Evolutionary conservation across 2,113 vertebrate species (phyloP).

Genomic region (Burhinus oedicnemus): DNA sequence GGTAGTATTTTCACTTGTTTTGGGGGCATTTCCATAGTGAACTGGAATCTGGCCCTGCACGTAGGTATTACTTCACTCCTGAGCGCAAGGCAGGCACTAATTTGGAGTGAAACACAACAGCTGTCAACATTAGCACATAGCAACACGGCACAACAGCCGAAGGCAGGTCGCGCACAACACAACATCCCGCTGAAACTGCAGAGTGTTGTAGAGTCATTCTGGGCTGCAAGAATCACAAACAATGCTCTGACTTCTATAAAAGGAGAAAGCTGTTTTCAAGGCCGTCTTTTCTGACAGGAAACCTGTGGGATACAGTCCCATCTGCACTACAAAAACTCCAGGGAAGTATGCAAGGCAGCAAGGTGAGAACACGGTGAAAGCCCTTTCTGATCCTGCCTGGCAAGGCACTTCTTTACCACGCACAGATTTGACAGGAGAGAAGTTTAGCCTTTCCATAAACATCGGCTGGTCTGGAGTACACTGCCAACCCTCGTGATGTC

Average conservation of each 20-base stretch:
- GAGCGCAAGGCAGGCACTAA: conserved; percentile 4
- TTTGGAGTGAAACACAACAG: not conserved
- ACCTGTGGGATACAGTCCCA: not conserved
- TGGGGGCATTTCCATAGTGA: conserved; percentile 63
- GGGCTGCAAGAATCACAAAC: not conserved
- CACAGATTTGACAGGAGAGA: not conserved
- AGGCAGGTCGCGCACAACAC: not conserved
- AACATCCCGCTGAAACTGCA: not conserved
- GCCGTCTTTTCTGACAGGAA: not conserved
- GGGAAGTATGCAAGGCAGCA: not conserved
- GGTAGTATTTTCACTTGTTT: conserved; percentile 62
- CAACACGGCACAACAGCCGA: conserved; percentile 34
- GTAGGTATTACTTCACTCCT: conserved; percentile 21
- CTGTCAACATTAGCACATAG: conserved; percentile 22
- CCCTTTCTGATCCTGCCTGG: not conserved
- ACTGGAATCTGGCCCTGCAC: not conserved
- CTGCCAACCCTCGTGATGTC: not conserved
- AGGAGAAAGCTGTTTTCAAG: not conserved
- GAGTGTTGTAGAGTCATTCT: not conserved
- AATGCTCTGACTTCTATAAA: not conserved
- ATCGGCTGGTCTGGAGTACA: not conserved
- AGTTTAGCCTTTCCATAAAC: not conserved
- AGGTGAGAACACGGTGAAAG: accelerated
- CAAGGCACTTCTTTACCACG: not conserved
- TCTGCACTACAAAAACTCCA: not conserved